phyloP scores from a whole-genome alignment of 1,140 invertebrate species.

The Pseudomyrmex pallidus region DNA sequence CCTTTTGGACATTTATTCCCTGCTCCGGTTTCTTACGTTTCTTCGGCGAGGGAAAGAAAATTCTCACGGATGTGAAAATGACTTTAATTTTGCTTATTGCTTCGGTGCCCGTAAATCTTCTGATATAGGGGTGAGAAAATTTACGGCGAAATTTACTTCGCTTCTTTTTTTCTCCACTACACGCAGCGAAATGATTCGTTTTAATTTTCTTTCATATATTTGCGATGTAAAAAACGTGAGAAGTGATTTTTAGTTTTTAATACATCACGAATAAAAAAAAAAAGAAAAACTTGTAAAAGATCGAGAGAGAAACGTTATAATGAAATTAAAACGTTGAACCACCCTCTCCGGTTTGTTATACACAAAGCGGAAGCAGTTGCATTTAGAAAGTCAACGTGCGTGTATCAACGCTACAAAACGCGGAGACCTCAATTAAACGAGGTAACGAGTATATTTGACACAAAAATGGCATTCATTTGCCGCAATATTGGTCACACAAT shows the following conservation, averaged over 20 bases:
- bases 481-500: slow-evolving; percentile 14
- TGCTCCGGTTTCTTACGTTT: not conserved
- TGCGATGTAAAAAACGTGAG: not conserved
- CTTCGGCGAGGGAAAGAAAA: not conserved
- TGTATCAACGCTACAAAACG: not conserved
- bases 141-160: too few relatives aligned
- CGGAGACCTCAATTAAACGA: slow-evolving; percentile 12
- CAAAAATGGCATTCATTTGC: slow-evolving; percentile 49
- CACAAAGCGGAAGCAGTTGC: not conserved
- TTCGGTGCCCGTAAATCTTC: not conserved
- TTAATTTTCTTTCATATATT: not conserved
- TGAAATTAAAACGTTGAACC: not conserved
- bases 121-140: too few relatives aligned
- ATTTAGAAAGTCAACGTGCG: not conserved
- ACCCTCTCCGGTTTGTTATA: not conserved
- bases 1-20: too few relatives aligned
- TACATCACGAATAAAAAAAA: not conserved
- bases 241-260: too few relatives aligned
- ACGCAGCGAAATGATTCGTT: not conserved
- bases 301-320: not conserved
- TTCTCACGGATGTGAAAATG: not conserved
- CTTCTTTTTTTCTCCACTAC: not conserved
- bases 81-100: not conserved
- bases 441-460: slow-evolving; percentile 20
- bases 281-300: not conserved